These are phyloP conservation scores for Odontophorus gujanensis DNA, from an alignment of 2,113 vertebrate genomes.

Conservation along the genomic window DNA sequence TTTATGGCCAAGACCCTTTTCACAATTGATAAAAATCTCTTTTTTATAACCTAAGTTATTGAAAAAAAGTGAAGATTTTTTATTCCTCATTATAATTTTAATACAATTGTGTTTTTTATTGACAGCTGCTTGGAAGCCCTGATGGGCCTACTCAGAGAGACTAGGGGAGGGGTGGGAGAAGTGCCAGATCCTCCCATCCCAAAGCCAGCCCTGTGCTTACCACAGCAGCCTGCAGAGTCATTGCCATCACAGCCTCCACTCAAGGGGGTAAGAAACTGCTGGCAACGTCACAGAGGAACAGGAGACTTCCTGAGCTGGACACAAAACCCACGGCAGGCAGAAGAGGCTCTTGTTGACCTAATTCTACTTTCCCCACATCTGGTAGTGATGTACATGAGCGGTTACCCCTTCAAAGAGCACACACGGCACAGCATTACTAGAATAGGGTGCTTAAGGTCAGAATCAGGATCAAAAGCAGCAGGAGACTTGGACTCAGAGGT, in stretches of 20 bases:
- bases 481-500: neutral
- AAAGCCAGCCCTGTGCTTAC: neutral
- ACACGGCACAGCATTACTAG: accelerated
- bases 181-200: neutral
- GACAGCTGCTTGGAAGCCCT: slow-evolving; percentile 60
- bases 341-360: neutral
- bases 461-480: neutral
- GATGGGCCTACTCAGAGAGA: neutral
- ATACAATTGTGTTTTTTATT: slow-evolving; percentile 79
- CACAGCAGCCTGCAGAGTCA: neutral
- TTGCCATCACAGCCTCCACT: neutral
- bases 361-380: accelerated
- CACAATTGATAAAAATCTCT: slow-evolving; percentile 85
- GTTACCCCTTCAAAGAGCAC: neutral
- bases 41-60: slow-evolving; percentile 76
- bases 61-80: slow-evolving; percentile 66
- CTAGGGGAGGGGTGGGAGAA: neutral
- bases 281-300: neutral
- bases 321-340: neutral
- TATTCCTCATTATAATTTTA: slow-evolving; percentile 77
- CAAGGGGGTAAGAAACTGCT: neutral
- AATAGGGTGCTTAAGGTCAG: neutral
- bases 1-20: slow-evolving; percentile 78
- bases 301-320: neutral
- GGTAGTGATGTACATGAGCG: neutral